phyloP scores from a whole-genome alignment of 2,113 vertebrate species.

The Thinocorus orbignyianus region DNA sequence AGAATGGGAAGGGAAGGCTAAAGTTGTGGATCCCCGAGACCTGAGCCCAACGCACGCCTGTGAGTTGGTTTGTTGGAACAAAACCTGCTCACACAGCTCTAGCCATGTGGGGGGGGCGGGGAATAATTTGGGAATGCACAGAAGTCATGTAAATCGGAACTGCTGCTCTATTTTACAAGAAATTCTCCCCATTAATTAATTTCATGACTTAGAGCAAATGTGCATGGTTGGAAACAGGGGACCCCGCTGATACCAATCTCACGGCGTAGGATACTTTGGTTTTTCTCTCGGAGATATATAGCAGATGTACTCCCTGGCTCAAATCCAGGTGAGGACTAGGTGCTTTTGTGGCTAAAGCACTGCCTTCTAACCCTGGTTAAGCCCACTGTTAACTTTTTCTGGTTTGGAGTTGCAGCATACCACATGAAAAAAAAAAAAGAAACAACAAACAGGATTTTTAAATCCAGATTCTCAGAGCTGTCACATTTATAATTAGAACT shows the following conservation, averaged over 20 bases:
- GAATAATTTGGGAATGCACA: conserved; percentile 48
- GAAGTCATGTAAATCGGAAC: conserved; percentile 67
- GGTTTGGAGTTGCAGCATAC: not conserved
- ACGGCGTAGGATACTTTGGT: conserved; percentile 16
- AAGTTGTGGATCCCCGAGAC: not conserved
- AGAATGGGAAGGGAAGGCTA: not conserved
- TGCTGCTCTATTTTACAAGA: conserved; percentile 67
- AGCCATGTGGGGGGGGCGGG: not conserved
- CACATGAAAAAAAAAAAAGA: not conserved
- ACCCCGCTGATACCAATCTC: conserved; percentile 72
- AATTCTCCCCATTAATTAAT: conserved; percentile 76
- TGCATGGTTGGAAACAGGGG: conserved; percentile 61
- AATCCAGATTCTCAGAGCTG: conserved; percentile 41
- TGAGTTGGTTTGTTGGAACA: conserved; percentile 4
- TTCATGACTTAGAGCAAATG: conserved; percentile 73
- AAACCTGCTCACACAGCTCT: conserved; percentile 9
- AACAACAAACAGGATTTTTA: conserved; percentile 7
- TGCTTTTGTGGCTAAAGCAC: conserved; percentile 46
- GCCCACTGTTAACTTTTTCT: conserved; percentile 35
- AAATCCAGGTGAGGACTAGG: conserved; percentile 27
- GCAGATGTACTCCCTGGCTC: conserved; percentile 49
- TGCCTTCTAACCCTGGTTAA: conserved; percentile 42
- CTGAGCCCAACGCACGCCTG: not conserved
- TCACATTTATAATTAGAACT: conserved; percentile 54
- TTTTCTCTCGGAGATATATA: conserved; percentile 50